phyloP scores from a whole-genome alignment of 2,113 vertebrate genomes.

The Sialia sialis region DNA sequence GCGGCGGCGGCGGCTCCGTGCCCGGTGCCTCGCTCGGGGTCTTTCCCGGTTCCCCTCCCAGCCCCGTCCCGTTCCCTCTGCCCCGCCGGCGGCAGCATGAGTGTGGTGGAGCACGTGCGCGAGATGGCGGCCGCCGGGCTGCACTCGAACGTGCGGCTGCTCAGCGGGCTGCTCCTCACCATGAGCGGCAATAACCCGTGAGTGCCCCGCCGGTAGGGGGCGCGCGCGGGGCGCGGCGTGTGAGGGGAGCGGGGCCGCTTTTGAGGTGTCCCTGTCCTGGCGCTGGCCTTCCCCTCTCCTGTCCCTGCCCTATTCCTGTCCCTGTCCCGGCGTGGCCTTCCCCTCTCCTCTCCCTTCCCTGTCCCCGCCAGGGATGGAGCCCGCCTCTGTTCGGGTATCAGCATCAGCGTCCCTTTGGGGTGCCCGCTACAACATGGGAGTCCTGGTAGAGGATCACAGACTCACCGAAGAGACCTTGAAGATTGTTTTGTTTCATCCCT shows the following conservation, averaged over 20 bases:
- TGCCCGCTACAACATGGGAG: rapidly evolving
- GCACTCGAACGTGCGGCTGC: constrained; percentile 93
- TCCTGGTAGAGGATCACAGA: rapidly evolving
- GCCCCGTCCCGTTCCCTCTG: neutral
- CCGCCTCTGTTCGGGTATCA: neutral
- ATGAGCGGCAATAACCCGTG: constrained; percentile 99
- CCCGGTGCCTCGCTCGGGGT: neutral
- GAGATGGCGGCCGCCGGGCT: constrained; percentile 96
- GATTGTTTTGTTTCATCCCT: neutral
- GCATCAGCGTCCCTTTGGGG: neutral
- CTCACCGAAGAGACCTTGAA: too few relatives aligned
- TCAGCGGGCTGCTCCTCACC: constrained; percentile 93
- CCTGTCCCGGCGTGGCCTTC: too few relatives aligned
- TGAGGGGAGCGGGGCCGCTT: rapidly evolving
- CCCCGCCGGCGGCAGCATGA: constrained; percentile 67
- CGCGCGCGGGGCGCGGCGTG: neutral
- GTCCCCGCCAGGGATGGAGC: too few relatives aligned
- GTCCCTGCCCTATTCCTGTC: neutral
- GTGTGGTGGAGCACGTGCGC: constrained; percentile 92
- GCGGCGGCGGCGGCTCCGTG: neutral
- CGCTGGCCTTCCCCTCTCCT: too few relatives aligned
- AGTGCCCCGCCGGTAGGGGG: constrained; percentile 61
- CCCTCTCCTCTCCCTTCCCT: too few relatives aligned
- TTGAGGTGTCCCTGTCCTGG: neutral
- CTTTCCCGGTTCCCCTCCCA: neutral